A percentile compares a stretch with the other conserved stretches of the same genome.
These are phyloP conservation scores for Drosophila tristis DNA, from an alignment of 1,140 invertebrate species.

Conservation along the genomic window DNA sequence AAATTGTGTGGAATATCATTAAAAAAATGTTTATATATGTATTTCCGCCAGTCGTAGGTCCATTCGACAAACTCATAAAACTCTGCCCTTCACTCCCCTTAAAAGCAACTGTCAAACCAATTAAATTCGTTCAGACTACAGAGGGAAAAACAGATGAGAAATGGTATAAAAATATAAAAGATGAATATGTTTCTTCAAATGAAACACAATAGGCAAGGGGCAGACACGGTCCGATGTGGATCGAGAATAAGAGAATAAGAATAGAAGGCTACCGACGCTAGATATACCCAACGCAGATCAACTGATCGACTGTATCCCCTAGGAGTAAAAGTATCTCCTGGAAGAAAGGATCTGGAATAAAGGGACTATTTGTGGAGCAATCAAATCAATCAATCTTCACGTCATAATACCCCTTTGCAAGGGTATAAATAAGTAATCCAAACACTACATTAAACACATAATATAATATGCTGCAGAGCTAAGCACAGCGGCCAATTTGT, in stretches of 20 bases:
- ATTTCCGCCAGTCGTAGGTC: neutral
- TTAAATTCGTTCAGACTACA: conserved; percentile 4
- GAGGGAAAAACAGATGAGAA: neutral
- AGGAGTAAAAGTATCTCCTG: no score
- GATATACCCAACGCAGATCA: no score
- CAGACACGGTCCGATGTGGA: conserved; percentile 35
- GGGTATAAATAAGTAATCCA: neutral
- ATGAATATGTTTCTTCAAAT: neutral
- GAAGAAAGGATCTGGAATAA: no score
- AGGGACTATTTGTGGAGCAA: no score
- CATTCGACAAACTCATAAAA: conserved; percentile 3
- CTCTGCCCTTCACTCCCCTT: neutral
- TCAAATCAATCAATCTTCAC: no score
- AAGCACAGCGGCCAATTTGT: conserved; percentile 26
- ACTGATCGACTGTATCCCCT: no score
- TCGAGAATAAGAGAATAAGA: conserved; percentile 26
- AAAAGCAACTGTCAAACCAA: conserved; percentile 19
- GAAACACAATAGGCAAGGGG: conserved; percentile 16
- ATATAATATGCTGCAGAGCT: conserved; percentile 1
- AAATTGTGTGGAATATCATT: no score
- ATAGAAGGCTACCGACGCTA: no score
- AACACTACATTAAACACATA: conserved; percentile 20
- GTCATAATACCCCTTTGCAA: no score
- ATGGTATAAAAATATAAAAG: conserved; percentile 1
- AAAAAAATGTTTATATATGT: no score